Evolutionary conservation across 1,140 invertebrate species (phyloP).

Genomic region (Sipha flava): DNA sequence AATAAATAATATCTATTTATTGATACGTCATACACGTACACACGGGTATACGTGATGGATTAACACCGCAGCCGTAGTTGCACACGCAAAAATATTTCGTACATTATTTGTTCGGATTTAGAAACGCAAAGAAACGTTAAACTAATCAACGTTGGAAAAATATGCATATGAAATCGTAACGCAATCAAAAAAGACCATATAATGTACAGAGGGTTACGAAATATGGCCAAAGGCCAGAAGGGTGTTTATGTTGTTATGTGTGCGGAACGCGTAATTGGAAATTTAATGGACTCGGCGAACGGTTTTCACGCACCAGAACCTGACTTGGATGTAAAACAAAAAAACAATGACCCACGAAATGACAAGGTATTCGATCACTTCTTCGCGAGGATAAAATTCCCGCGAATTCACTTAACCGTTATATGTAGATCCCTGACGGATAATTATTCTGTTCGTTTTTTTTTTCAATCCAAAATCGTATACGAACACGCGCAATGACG

Average conservation of each 20-base stretch:
- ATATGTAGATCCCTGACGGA: too few relatives aligned
- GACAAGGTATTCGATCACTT: constrained; percentile 7
- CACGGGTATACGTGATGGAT: too few relatives aligned
- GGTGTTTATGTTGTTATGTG: constrained; percentile 2
- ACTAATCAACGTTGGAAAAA: constrained; percentile 3
- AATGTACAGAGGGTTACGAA: neutral
- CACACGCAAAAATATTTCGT: neutral
- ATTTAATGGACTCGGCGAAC: constrained; percentile 20
- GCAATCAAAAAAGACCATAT: neutral
- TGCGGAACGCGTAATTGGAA: constrained; percentile 23
- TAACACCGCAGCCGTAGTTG: too few relatives aligned
- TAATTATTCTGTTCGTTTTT: too few relatives aligned
- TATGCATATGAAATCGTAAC: neutral
- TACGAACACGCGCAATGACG: too few relatives aligned
- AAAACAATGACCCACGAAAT: constrained; percentile 15
- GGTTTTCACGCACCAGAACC: constrained; percentile 21
- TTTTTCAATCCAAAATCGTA: too few relatives aligned
- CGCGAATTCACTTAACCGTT: neutral
- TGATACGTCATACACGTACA: too few relatives aligned
- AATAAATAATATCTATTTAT: too few relatives aligned
- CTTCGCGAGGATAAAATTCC: neutral
- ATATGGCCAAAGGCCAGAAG: constrained; percentile 13
- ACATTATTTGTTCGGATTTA: neutral
- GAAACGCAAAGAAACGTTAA: neutral
- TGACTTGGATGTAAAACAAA: constrained; percentile 22